Conservation (phyloP, 2,888 invertebrate genomes). For the Drepana falcataria region DNA sequence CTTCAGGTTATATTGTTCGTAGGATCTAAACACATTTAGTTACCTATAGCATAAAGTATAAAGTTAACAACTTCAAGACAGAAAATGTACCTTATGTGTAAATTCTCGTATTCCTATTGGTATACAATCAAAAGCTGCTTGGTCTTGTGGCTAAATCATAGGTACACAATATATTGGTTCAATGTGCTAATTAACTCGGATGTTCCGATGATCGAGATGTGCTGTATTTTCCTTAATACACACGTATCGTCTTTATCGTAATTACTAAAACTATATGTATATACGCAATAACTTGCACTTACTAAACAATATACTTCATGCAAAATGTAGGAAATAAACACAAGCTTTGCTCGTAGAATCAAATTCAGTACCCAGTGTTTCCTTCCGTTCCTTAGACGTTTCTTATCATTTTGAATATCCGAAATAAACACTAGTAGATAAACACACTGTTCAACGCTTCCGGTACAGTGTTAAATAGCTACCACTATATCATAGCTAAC, state of each 20-base stretch:
- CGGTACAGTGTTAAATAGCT: slow-evolving; percentile 35
- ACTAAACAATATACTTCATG: slow-evolving; percentile 37
- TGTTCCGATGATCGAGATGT: too few species aligned
- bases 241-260: neutral
- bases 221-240: neutral
- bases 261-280: slow-evolving; percentile 13
- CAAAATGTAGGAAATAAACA: slow-evolving; percentile 73
- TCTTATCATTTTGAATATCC: slow-evolving; percentile 32
- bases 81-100: neutral
- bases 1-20: too few species aligned
- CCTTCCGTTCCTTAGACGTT: slow-evolving; percentile 34
- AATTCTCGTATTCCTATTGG: slow-evolving; percentile 28
- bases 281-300: slow-evolving; percentile 17
- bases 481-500: slow-evolving; percentile 41
- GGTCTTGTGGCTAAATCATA: slow-evolving; percentile 30
- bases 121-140: slow-evolving; percentile 46
- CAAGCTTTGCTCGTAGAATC: slow-evolving; percentile 69
- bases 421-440: slow-evolving; percentile 23
- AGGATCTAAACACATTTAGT: too few species aligned
- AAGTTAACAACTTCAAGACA: neutral
- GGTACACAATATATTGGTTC: slow-evolving; percentile 30
- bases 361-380: slow-evolving; percentile 44
- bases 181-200: slow-evolving; percentile 7
- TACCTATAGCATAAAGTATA: neutral
- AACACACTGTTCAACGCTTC: slow-evolving; percentile 30